Percentiles rank a stretch among this genome's conserved stretches.
Evolutionary conservation across 2,113 vertebrate genomes (phyloP).

Genomic region (Gnathonemus echidnorhynchus): DNA sequence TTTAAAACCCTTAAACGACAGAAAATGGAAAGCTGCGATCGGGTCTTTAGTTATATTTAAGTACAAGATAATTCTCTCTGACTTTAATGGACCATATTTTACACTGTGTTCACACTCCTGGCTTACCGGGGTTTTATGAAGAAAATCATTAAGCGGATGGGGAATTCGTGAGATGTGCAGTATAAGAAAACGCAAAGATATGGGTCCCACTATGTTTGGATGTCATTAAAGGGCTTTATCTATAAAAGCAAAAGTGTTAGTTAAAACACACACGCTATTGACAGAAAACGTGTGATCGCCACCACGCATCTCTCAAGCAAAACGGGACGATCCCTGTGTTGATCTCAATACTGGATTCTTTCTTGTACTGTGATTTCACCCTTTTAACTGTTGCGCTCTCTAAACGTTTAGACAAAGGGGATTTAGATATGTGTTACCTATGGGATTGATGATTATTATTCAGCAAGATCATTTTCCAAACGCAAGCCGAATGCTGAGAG

Average conservation of each 20-base stretch:
- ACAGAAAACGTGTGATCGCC: not conserved
- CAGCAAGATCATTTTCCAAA: not conserved
- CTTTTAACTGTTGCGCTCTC: constrained; percentile 27
- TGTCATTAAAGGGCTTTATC: not conserved
- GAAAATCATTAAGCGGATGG: not conserved
- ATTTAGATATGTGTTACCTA: not conserved
- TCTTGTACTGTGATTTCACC: constrained; percentile 17
- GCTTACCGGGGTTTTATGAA: not conserved
- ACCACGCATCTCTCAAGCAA: not conserved
- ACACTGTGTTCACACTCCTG: not conserved
- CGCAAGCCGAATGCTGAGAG: not conserved
- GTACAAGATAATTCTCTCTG: not conserved
- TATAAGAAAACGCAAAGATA: not conserved
- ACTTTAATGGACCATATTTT: not conserved
- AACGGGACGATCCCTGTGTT: not conserved
- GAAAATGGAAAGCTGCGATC: not conserved
- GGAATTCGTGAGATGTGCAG: not conserved
- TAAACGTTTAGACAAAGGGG: not conserved
- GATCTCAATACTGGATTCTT: not conserved
- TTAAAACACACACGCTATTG: not conserved
- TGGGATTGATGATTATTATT: not conserved
- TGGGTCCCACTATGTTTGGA: not conserved
- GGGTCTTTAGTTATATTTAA: not conserved
- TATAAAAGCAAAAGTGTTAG: not conserved
- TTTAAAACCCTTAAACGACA: not conserved